phyloP scores from a whole-genome alignment of 1,140 invertebrate species.

The Tetragnatha versicolor region DNA sequence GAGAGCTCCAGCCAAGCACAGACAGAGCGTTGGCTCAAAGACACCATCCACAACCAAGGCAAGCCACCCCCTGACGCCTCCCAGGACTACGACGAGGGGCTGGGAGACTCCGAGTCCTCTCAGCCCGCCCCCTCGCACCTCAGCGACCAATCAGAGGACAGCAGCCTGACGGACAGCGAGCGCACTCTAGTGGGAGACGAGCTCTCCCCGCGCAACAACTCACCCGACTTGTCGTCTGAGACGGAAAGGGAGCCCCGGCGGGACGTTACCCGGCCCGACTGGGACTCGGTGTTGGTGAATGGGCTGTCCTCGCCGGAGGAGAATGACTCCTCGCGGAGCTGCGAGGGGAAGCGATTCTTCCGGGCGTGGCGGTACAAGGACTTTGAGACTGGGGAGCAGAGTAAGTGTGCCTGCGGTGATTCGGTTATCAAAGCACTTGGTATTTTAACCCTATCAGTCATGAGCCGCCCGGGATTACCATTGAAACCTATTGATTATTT shows the following conservation, averaged over 20 bases:
- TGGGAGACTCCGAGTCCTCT: conserved; percentile 55
- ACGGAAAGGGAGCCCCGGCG: conserved; percentile 66
- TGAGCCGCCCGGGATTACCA: too few relatives aligned
- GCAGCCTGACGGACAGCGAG: conserved; percentile 79
- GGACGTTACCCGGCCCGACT: conserved; percentile 35
- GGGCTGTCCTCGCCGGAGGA: background rate
- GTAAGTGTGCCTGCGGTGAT: too few relatives aligned
- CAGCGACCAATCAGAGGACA: conserved; percentile 76
- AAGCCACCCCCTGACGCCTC: background rate
- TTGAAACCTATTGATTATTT: too few relatives aligned
- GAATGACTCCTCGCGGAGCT: background rate
- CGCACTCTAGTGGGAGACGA: conserved; percentile 59
- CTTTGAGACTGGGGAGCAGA: conserved; percentile 59
- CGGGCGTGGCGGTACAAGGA: conserved; percentile 60
- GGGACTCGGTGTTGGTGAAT: conserved; percentile 19
- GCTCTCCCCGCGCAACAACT: conserved; percentile 44
- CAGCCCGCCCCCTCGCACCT: conserved; percentile 65
- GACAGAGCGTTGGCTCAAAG: too few relatives aligned
- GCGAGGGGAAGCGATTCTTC: conserved; percentile 59
- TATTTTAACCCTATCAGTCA: too few relatives aligned
- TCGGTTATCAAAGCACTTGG: too few relatives aligned
- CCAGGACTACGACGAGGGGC: conserved; percentile 59
- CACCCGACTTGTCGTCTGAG: conserved; percentile 61
- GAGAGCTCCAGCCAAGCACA: too few relatives aligned
- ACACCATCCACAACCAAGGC: too few relatives aligned